These are phyloP conservation scores for Asobara japonica DNA, from an alignment of 1,140 invertebrate species.

Conservation along the genomic window DNA sequence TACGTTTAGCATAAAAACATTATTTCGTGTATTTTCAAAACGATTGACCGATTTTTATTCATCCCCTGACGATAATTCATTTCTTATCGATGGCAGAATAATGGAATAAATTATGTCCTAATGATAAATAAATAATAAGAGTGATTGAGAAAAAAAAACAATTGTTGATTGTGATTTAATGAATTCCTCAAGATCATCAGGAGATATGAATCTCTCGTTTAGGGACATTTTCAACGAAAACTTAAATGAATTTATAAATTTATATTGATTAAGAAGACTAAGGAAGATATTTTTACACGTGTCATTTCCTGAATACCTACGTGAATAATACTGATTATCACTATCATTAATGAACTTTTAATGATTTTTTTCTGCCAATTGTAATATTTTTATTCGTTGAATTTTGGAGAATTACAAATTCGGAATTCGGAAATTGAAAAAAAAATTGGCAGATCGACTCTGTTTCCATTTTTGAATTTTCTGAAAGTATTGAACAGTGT, in stretches of 20 bases:
- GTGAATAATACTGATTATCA: no score
- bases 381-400: no score
- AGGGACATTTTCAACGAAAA: neutral
- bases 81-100: neutral
- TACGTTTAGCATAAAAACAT: neutral
- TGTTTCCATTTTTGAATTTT: no score
- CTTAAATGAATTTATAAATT: neutral
- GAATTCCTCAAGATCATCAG: no score
- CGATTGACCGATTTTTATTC: neutral
- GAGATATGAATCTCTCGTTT: constrained; percentile 29
- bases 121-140: neutral
- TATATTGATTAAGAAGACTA: neutral
- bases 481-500: no score
- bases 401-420: no score
- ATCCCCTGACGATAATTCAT: neutral
- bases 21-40: neutral
- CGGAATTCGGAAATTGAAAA: no score
- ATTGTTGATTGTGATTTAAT: constrained; percentile 8
- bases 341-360: no score
- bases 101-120: neutral
- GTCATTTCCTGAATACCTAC: no score
- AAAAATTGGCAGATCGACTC: no score
- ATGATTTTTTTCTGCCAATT: no score
- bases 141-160: neutral
- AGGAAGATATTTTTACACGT: neutral